A percentile compares a stretch with the other conserved stretches of the same genome.
Evolutionary conservation across 2,113 vertebrate species (phyloP).

Genomic region (Pica pica): DNA sequence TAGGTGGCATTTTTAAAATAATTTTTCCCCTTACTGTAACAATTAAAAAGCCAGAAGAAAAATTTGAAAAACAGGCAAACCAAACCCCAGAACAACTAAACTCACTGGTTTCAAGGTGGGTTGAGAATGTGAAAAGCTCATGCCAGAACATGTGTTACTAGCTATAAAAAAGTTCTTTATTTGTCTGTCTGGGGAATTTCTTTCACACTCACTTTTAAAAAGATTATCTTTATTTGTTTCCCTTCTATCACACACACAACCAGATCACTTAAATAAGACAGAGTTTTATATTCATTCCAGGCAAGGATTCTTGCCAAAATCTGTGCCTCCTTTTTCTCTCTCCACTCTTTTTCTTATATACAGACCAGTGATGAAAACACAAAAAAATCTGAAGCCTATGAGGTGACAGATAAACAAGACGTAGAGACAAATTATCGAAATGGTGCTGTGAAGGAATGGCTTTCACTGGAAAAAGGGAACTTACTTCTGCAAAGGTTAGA

Average conservation of each 20-base stretch:
- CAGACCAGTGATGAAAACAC: slow-evolving; percentile 42
- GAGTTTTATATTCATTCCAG: slow-evolving; percentile 62
- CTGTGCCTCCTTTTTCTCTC: slow-evolving; percentile 8
- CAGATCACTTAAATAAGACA: slow-evolving; percentile 55
- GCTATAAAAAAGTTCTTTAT: slow-evolving; percentile 47
- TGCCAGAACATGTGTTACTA: slow-evolving; percentile 52
- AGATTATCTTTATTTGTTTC: slow-evolving; percentile 51
- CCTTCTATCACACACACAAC: background rate
- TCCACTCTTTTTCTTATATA: slow-evolving; percentile 13
- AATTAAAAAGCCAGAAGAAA: background rate
- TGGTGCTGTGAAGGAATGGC: background rate
- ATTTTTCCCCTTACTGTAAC: background rate
- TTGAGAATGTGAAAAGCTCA: slow-evolving; percentile 35
- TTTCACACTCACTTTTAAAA: slow-evolving; percentile 46
- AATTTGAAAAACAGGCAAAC: background rate
- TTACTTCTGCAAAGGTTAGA: slow-evolving; percentile 31
- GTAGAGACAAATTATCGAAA: slow-evolving; percentile 32
- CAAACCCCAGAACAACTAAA: background rate
- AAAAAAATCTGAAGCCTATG: slow-evolving; percentile 47
- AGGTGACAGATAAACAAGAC: slow-evolving; percentile 57
- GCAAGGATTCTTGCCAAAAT: slow-evolving; percentile 40
- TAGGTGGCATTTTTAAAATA: background rate
- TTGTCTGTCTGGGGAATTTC: slow-evolving; percentile 54
- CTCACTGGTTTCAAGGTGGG: background rate
- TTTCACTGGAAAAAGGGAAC: slow-evolving; percentile 36